phyloP scores from a whole-genome alignment of 2,888 invertebrate genomes.

The Rhagonycha fulva region DNA sequence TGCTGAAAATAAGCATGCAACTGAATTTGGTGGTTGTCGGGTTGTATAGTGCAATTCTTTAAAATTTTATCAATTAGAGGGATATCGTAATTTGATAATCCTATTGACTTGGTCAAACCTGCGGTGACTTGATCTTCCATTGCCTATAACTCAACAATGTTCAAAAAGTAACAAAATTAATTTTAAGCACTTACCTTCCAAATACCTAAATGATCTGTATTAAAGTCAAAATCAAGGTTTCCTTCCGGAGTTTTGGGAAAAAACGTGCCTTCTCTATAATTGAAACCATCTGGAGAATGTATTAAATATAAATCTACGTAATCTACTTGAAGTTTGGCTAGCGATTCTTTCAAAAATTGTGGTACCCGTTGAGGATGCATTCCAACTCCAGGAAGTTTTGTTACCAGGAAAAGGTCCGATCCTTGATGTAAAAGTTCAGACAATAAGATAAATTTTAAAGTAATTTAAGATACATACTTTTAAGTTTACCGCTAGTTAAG shows the following conservation, averaged over 20 bases:
- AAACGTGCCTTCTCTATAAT: conserved; percentile 63
- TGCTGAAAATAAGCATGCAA: conserved; percentile 81
- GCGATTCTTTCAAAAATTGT: conserved; percentile 65
- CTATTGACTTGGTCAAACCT: conserved; percentile 77
- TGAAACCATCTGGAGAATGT: conserved; percentile 71
- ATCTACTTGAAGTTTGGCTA: conserved; percentile 67
- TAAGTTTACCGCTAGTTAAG: neutral
- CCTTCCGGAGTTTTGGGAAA: conserved; percentile 66
- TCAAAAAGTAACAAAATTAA: neutral
- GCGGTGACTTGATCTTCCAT: conserved; percentile 70
- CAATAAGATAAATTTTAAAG: neutral
- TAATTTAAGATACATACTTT: neutral
- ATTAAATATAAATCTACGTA: conserved; percentile 80
- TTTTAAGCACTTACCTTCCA: conserved; percentile 65
- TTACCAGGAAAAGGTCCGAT: conserved; percentile 77
- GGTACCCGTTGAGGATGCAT: conserved; percentile 62
- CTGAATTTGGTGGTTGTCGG: conserved; percentile 72
- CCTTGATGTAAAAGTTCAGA: conserved; percentile 48
- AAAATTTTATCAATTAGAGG: conserved; percentile 72
- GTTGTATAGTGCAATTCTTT: conserved; percentile 63
- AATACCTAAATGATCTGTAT: conserved; percentile 65
- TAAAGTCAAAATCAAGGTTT: conserved; percentile 59
- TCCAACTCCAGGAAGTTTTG: conserved; percentile 73
- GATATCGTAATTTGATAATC: conserved; percentile 82
- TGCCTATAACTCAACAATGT: conserved; percentile 52